phyloP scores from a whole-genome alignment of 2,113 vertebrate species.

The Anseranas semipalmata region DNA sequence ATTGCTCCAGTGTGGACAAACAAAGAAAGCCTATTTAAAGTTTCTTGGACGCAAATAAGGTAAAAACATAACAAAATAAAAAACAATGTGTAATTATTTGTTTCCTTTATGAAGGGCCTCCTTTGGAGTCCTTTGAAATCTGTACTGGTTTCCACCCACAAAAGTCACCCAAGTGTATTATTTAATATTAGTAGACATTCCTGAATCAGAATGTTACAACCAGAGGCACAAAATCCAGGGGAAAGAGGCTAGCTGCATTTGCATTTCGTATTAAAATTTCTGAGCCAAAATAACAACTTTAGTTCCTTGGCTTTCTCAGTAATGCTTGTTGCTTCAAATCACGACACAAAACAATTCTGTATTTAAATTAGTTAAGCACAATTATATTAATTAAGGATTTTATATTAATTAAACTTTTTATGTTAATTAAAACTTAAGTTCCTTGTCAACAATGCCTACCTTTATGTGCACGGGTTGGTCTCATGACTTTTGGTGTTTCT shows the following conservation, averaged over 20 bases:
- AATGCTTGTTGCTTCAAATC: background rate
- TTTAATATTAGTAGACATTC: constrained; percentile 38
- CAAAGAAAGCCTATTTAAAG: constrained; percentile 54
- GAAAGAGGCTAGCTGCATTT: background rate
- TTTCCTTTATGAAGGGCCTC: constrained; percentile 36
- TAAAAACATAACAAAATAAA: constrained; percentile 35
- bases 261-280: background rate
- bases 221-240: background rate
- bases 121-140: constrained; percentile 37
- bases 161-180: constrained; percentile 26
- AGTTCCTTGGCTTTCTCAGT: background rate
- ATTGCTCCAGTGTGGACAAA: constrained; percentile 52
- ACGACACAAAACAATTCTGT: background rate
- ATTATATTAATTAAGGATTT: background rate
- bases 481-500: background rate
- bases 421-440: background rate
- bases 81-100: constrained; percentile 46
- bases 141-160: background rate
- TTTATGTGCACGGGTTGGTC: rapidly evolving
- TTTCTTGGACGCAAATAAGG: constrained; percentile 36
- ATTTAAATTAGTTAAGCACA: background rate
- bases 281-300: background rate
- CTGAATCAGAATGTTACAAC: background rate
- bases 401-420: background rate
- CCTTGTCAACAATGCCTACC: background rate